Base-by-base conservation (phyloP, 2,888 invertebrate genomes). In the Tetheella fluctuosa region DNA sequence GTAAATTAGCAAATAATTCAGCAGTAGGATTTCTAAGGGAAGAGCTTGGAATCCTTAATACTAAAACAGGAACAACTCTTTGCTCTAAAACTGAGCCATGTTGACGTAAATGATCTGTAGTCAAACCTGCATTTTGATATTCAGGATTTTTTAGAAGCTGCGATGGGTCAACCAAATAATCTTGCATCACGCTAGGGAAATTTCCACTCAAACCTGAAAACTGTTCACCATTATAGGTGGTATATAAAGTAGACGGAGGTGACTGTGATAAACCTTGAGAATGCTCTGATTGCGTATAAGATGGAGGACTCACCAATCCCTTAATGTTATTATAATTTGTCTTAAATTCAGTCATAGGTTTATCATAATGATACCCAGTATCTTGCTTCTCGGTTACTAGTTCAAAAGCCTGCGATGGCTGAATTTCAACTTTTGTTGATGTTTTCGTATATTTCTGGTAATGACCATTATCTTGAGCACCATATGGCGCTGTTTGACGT, bases 351-450 rank as follows among this genome's bases (percentile, higher is more conserved):
- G 81, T 72, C 1, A 82, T 67, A 15, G 89, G 88, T 64, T 84
- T 85, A n/a, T 83, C 83, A 48, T 88, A 86, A 30, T 86, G 73
- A 65, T 93, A 91, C 0, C 82, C 76, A 48, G 84, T 78, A 58
- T 90, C 86, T 34, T 90, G 83, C 55, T 84, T 86, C 1, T 88
- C 81, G 15, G 88, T 84, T 15, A 93, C 88, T 54, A 93, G 69
- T 77, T 93, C 93, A 65, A 86, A 93, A 1, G 95, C 94, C 70
- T 93, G 94, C 0, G 95, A 95, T 1, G 95, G 94, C 60, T 94
- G 91, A 48, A 95, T 94, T 69, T 94, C 94, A 20, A 95, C 94
- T 64, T 88, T 85, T 0, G 94, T 83, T 53, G 81, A 34, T 30
- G 34, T 34, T 20, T 34, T 37, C 7, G 55, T 34, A 7, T 34